phyloP scores from a whole-genome alignment of 2,113 vertebrate genomes.

The Hippocampus comes region DNA sequence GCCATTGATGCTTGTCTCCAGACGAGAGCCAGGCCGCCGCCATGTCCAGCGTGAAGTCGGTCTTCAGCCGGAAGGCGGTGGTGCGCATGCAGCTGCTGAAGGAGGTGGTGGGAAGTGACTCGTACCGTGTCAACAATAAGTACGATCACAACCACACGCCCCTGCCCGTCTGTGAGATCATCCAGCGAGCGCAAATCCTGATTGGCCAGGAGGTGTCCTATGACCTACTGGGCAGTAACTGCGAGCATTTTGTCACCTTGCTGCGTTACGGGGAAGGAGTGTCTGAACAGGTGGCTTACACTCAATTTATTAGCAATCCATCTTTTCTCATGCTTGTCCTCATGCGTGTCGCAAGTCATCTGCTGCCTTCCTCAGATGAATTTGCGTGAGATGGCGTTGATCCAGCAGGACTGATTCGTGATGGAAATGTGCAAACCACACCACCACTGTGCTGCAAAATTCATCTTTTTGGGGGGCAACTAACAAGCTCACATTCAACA shows the following conservation, averaged over 20 bases:
- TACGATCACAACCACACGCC: slow-evolving; percentile 79
- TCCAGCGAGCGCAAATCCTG: slow-evolving; percentile 73
- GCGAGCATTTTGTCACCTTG: slow-evolving; percentile 90
- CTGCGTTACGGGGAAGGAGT: slow-evolving; percentile 84
- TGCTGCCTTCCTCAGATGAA: no score
- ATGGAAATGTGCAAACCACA: no score
- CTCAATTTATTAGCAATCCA: neutral
- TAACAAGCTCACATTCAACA: no score
- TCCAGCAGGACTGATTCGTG: no score
- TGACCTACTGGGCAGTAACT: slow-evolving; percentile 85
- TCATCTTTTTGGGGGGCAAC: no score
- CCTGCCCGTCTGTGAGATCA: slow-evolving; percentile 78
- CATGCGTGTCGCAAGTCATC: neutral
- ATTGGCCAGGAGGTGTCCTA: slow-evolving; percentile 85
- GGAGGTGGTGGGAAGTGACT: slow-evolving; percentile 80
- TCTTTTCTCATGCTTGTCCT: neutral
- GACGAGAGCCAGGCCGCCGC: slow-evolving; percentile 75
- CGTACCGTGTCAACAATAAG: slow-evolving; percentile 88
- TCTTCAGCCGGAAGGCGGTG: slow-evolving; percentile 85
- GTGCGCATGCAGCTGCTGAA: slow-evolving; percentile 90
- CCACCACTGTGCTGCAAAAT: no score
- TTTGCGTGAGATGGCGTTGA: no score
- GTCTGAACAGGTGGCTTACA: slow-evolving; percentile 80
- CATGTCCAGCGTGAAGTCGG: slow-evolving; percentile 80
- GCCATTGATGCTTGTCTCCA: slow-evolving; percentile 38